Base-by-base conservation (phyloP, 1,140 invertebrate species). In the Drosophila guanche region DNA sequence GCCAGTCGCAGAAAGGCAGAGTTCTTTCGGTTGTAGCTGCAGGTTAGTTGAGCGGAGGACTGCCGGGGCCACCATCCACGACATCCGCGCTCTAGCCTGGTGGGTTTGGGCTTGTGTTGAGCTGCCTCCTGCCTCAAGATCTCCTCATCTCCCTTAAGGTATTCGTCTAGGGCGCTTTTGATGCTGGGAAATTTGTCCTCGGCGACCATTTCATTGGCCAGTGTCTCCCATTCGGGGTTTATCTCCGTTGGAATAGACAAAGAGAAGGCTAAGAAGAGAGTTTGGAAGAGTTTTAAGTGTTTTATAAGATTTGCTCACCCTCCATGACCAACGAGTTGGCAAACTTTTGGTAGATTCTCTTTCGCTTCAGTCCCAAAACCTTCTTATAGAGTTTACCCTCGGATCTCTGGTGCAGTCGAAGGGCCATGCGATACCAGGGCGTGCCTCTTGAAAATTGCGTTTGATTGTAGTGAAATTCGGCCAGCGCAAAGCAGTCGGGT, bases 341-440 rank as follows among this genome's bases (percentile, higher is more conserved):
- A 46, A 66, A 79, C 14, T 65, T 52, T 14, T 75, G 59, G 8
- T 80, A 47, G 3, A 79, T 48, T 0, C 12, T 60, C 12, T 55
- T 71, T 0, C 59, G 54, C 16, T 66, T 80, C 1, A 79, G 27
- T 3, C 52, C 22, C 10, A 76, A 27, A 4, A 80, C 72, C 14
- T 46, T 62, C 0, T 52, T 25, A 23, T 71, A 76, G 0, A 80
- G 16, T 16, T 45, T 50, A 0, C 20, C 65, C 25, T 71, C 41
- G 2, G 67, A 29, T 5, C 5, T 1, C 5, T 22, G 45, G 7
- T 81, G 56, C 8, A 66, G 53, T 27, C 78, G 47, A 0, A 80
- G 6, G 1, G 67, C 78, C 43, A 45, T 72, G 29, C 78, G 78
- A 23, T 62, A 76, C 78, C 78, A 80, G 41, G 80, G 67, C 0